phyloP scores from a whole-genome alignment of 2,797 vertebrate genomes.

The Pangasius macronema region DNA sequence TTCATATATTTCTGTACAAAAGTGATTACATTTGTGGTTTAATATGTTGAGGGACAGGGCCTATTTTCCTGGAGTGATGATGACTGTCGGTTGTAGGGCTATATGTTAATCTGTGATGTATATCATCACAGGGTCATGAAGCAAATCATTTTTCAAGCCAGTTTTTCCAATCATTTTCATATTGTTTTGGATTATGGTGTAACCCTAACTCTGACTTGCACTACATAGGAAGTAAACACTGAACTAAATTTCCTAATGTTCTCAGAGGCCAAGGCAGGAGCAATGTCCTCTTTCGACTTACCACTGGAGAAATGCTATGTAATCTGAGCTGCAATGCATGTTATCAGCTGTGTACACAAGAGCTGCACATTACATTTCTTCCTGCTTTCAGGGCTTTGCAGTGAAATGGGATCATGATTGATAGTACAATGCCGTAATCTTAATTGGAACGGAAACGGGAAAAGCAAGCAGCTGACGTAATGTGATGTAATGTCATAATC shows the following conservation, averaged over 20 bases:
- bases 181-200: neutral
- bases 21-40: neutral
- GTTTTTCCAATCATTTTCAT: neutral
- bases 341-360: constrained; percentile 26
- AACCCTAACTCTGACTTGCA: neutral
- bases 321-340: neutral
- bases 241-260: constrained; percentile 9
- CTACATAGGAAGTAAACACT: neutral
- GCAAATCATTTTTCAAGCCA: neutral
- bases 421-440: constrained; percentile 20
- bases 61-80: neutral
- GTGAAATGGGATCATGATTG: constrained; percentile 8
- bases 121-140: too few species aligned
- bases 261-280: neutral
- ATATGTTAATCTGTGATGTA: neutral
- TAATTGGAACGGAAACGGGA: constrained; percentile 37
- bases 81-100: neutral
- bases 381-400: neutral
- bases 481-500: constrained; percentile 39
- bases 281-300: constrained; percentile 28
- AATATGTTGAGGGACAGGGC: neutral
- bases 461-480: constrained; percentile 41
- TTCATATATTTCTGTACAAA: neutral
- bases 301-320: neutral
- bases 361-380: neutral